Conservation (phyloP, 2,888 invertebrate species). For the Amblyjoppa fuscipennis region DNA sequence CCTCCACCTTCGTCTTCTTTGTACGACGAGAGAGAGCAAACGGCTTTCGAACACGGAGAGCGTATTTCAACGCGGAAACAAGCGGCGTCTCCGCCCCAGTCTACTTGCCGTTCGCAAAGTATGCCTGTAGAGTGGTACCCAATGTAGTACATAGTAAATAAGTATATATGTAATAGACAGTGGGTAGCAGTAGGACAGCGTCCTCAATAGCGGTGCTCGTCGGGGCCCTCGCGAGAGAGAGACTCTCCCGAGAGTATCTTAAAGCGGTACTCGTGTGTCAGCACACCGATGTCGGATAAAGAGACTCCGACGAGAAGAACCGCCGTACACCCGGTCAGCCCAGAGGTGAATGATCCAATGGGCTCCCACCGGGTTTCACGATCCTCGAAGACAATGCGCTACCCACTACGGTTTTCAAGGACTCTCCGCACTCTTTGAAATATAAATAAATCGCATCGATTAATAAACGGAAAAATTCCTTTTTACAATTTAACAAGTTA, state of each 20-base stretch:
- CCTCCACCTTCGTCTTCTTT: conserved; percentile 27
- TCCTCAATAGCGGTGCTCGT: conserved; percentile 55
- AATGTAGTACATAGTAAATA: conserved; percentile 25
- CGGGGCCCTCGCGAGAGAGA: conserved; percentile 37
- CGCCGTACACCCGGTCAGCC: conserved; percentile 4
- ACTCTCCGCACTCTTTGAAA: neutral
- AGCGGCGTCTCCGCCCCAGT: conserved; percentile 16
- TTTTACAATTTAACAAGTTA: too few species aligned
- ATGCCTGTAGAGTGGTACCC: conserved; percentile 11
- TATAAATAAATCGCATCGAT: neutral
- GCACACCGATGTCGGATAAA: conserved; percentile 19
- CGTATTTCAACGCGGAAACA: conserved; percentile 26
- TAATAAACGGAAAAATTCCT: too few species aligned
- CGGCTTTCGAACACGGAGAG: conserved; percentile 22
- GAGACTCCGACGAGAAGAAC: conserved; percentile 15
- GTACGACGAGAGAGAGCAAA: neutral
- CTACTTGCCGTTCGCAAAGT: conserved; percentile 9
- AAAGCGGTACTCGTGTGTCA: conserved; percentile 38
- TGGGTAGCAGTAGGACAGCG: conserved; percentile 52
- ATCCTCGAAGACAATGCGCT: conserved; percentile 1
- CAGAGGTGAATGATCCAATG: conserved; percentile 52
- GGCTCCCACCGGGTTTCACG: conserved; percentile 4
- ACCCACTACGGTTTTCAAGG: neutral
- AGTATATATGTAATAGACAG: conserved; percentile 28
- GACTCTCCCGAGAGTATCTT: conserved; percentile 49